Evolutionary conservation across 1,140 invertebrate genomes (phyloP).

Genomic region (Sitophilus oryzae): DNA sequence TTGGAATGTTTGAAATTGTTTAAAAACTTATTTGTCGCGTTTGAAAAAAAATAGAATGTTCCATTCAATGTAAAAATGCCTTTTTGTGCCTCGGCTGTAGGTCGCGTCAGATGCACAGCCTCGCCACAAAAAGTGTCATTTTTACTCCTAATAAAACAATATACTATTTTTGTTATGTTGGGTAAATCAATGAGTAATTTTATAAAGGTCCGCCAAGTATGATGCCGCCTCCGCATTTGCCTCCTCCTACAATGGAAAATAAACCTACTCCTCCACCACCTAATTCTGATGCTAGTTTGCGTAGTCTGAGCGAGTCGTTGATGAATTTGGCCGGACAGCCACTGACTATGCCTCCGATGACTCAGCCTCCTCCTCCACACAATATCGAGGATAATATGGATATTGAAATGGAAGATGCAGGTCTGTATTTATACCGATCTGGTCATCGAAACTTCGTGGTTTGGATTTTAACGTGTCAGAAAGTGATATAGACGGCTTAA

Average conservation of each 20-base stretch:
- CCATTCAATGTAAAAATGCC: no score
- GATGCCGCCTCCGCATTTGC: slow-evolving; percentile 41
- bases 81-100: no score
- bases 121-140: no score
- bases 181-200: background rate
- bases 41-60: no score
- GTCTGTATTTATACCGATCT: slow-evolving; percentile 10
- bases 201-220: slow-evolving; percentile 45
- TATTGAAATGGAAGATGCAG: slow-evolving; percentile 56
- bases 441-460: no score
- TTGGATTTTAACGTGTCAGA: no score
- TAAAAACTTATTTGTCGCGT: no score
- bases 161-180: background rate
- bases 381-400: slow-evolving; percentile 59
- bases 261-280: slow-evolving; percentile 13
- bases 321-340: slow-evolving; percentile 33
- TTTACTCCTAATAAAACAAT: no score
- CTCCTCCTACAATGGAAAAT: background rate
- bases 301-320: slow-evolving; percentile 28
- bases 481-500: no score
- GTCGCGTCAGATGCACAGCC: no score
- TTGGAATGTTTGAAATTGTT: no score
- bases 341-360: slow-evolving; percentile 39
- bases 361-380: slow-evolving; percentile 46
- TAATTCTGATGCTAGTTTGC: slow-evolving; percentile 24